Evolutionary conservation across 2,888 invertebrate genomes (phyloP).

Genomic region (Digitonthophagus gazella): DNA sequence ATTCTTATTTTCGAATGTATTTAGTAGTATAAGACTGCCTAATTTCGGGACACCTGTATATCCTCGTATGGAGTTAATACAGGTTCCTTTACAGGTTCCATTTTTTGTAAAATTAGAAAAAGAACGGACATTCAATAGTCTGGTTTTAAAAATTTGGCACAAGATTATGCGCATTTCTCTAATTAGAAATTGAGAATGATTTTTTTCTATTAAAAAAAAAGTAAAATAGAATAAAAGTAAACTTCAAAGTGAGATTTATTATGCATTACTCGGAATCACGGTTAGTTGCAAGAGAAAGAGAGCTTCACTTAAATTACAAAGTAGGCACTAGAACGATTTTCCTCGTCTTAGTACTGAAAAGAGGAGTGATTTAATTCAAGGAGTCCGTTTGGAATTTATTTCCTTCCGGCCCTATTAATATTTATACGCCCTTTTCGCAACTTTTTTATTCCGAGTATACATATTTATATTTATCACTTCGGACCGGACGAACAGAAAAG

Average conservation of each 20-base stretch:
- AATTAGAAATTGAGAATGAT: no score
- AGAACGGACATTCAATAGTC: no score
- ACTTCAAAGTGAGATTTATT: neutral
- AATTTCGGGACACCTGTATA: no score
- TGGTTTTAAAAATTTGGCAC: no score
- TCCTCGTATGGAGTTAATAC: no score
- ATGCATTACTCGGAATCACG: neutral
- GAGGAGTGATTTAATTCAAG: constrained; percentile 12
- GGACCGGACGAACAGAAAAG: neutral
- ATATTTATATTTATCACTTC: constrained; percentile 14
- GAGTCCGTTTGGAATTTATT: constrained; percentile 10
- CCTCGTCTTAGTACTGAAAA: neutral
- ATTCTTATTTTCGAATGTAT: no score
- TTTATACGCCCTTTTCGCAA: neutral
- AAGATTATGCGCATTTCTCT: no score
- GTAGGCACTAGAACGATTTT: neutral
- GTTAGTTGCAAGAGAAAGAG: neutral
- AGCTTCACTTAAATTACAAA: neutral
- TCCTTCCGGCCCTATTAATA: constrained; percentile 4
- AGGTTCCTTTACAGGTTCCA: no score
- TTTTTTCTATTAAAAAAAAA: no score
- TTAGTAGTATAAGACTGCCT: no score
- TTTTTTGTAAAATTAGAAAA: no score
- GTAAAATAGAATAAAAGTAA: no score
- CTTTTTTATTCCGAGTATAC: constrained; percentile 9